Evolutionary conservation across 2,797 vertebrate genomes (phyloP).

Genomic region (Sebastes cheni): DNA sequence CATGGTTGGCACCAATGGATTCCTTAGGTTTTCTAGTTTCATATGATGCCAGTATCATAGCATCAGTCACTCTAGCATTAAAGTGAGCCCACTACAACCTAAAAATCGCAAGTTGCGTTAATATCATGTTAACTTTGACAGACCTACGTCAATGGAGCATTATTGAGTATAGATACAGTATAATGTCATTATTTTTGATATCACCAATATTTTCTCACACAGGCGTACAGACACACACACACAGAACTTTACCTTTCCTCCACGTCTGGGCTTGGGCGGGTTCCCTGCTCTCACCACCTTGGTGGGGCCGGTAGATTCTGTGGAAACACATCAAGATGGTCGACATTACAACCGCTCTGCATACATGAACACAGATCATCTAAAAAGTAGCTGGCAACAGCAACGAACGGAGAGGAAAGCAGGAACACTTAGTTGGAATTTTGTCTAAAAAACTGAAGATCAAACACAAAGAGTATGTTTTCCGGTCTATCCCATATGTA

Average conservation of each 20-base stretch:
- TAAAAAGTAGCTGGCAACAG: neutral
- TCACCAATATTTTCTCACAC: neutral
- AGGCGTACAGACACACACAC: neutral
- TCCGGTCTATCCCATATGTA: too few relatives aligned
- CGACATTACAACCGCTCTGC: conserved; percentile 11
- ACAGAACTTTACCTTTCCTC: conserved; percentile 88
- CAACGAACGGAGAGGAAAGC: neutral
- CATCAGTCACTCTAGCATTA: too few relatives aligned
- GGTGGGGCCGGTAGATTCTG: conserved; percentile 89
- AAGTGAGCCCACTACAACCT: too few relatives aligned
- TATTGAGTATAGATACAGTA: neutral
- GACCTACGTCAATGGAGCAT: neutral
- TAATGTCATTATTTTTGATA: neutral
- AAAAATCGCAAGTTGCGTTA: too few relatives aligned
- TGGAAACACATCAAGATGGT: conserved; percentile 43
- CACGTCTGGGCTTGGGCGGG: conserved; percentile 86
- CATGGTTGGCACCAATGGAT: too few relatives aligned
- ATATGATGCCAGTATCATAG: too few relatives aligned
- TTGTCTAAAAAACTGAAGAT: neutral
- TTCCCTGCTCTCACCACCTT: conserved; percentile 95
- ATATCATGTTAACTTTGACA: too few relatives aligned
- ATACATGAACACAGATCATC: neutral
- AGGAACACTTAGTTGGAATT: neutral
- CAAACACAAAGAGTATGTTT: too few relatives aligned
- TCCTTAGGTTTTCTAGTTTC: too few relatives aligned